phyloP scores from a whole-genome alignment of 2,797 vertebrate genomes.

The Acanthopagrus latus region DNA sequence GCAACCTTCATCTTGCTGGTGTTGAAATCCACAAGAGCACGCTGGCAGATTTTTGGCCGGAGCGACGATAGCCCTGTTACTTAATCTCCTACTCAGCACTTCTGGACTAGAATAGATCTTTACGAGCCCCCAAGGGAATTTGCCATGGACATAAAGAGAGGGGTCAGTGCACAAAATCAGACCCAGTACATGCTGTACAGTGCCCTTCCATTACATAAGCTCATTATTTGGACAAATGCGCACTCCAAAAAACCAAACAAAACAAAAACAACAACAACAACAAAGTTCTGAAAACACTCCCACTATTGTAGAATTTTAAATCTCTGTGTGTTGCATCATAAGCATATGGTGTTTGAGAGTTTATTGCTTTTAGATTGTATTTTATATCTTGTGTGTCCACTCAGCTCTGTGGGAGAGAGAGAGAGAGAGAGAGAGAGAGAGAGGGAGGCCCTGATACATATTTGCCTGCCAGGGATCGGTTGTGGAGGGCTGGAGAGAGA shows the following conservation, averaged over 20 bases:
- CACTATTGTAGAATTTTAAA: conserved; percentile 19
- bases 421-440: not conserved
- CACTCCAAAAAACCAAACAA: not conserved
- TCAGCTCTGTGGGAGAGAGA: conserved; percentile 30
- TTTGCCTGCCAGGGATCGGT: conserved; percentile 67
- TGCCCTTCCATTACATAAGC: conserved; percentile 66
- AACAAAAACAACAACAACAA: too few relatives aligned
- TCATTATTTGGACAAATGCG: conserved; percentile 52
- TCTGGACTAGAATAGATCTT: conserved; percentile 71
- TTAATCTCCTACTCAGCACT: conserved; percentile 61
- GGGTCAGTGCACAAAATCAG: conserved; percentile 65
- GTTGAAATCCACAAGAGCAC: conserved; percentile 17
- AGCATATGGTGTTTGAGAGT: not conserved
- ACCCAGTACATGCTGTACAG: conserved; percentile 67
- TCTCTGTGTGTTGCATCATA: not conserved
- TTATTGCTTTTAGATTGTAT: conserved; percentile 1
- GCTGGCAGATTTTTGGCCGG: conserved; percentile 40
- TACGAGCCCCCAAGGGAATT: conserved; percentile 66
- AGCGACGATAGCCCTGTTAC: conserved; percentile 26
- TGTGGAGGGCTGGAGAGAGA: conserved; percentile 55
- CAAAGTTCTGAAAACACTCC: conserved; percentile 35
- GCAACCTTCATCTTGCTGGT: conserved; percentile 13
- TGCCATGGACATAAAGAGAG: conserved; percentile 61
- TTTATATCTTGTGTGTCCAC: conserved; percentile 21
- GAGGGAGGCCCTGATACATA: conserved; percentile 58